Evolutionary conservation across 2,797 vertebrate species (phyloP).

Genomic region (Agapornis canus): DNA sequence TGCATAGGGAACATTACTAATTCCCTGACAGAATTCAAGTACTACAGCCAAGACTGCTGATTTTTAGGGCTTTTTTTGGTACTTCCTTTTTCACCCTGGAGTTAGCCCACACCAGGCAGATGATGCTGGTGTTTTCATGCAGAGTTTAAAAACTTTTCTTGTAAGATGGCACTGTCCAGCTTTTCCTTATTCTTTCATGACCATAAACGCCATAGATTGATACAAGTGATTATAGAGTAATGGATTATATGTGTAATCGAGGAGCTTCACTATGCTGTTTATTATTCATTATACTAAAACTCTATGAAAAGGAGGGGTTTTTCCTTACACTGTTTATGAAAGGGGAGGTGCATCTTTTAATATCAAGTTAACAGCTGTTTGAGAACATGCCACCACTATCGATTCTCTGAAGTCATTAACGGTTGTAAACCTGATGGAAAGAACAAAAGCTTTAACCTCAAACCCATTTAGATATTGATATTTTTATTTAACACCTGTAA

Average conservation of each 20-base stretch:
- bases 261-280: not conserved
- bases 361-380: not conserved
- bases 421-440: not conserved
- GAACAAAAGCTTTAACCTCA: not conserved
- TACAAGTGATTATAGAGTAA: not conserved
- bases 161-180: not conserved
- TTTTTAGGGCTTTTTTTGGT: not conserved
- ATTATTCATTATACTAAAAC: not conserved
- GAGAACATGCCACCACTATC: not conserved
- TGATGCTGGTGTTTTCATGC: not conserved
- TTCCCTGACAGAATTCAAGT: not conserved
- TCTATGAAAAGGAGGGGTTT: not conserved
- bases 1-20: not conserved
- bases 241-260: fast-evolving
- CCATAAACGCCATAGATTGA: not conserved
- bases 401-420: not conserved
- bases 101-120: not conserved
- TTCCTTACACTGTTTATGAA: not conserved
- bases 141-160: not conserved
- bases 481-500: not conserved
- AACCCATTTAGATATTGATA: not conserved
- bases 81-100: not conserved
- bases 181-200: not conserved
- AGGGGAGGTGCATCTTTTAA: not conserved
- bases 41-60: not conserved